Evolutionary conservation across 23 tunicate species (phyloP).

Genomic region (Botrylloides violaceus): DNA sequence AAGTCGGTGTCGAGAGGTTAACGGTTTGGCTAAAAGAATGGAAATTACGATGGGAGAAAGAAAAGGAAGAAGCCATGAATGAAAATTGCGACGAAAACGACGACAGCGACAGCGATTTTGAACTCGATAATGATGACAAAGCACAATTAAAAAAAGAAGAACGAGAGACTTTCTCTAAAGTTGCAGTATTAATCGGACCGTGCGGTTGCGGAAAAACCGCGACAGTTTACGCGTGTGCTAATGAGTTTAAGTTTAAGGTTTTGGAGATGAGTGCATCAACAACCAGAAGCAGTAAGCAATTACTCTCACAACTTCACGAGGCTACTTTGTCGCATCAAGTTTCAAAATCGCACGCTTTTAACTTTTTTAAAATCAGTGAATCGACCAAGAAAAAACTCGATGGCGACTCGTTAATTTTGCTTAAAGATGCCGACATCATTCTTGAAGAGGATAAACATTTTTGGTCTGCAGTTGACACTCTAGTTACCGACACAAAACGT

Average conservation of each 20-base stretch:
- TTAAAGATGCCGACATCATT: conserved; percentile 33
- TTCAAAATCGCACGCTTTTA: not conserved
- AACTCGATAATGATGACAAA: conserved; percentile 23
- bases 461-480: conserved; percentile 42
- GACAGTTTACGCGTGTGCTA: conserved; percentile 39
- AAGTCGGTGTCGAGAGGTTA: not conserved
- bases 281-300: conserved; percentile 27
- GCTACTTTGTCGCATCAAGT: conserved; percentile 57
- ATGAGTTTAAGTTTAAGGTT: conserved; percentile 36
- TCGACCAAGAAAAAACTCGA: not conserved
- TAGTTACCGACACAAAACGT: conserved; percentile 26
- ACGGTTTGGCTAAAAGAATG: conserved; percentile 31
- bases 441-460: conserved; percentile 33
- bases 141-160: conserved; percentile 8
- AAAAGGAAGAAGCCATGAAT: conserved; percentile 17
- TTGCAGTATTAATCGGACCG: conserved; percentile 32
- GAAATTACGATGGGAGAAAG: conserved; percentile 36
- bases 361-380: not conserved
- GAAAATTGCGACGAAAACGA: conserved; percentile 5
- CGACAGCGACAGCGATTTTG: conserved; percentile 31
- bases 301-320: conserved; percentile 42
- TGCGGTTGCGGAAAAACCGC: conserved; percentile 59
- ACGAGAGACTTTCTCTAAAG: conserved; percentile 3
- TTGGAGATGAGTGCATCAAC: conserved; percentile 56
- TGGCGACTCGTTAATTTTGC: conserved; percentile 15